Base-by-base conservation (phyloP, 2,113 vertebrate species). In the Opisthocomus hoazin region DNA sequence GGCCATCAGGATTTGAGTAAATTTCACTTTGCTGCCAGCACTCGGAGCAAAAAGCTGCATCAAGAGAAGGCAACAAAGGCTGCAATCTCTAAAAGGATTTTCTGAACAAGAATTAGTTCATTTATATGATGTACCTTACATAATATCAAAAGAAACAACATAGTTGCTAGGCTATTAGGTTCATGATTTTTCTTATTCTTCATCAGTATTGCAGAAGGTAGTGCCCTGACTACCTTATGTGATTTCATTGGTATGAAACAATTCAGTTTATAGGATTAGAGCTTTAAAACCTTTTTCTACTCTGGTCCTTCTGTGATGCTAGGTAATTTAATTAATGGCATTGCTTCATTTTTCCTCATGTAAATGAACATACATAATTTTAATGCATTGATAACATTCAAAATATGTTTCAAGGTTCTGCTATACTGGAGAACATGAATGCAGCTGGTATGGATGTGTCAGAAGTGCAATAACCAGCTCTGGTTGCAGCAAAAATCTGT, bases 21-120 rank as follows among this genome's bases (percentile, higher is more conserved):
- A 96, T 96, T 95, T 92, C 75, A 84, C 84, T 97, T 96, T 87
- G 77, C 95, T 96, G 91, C 88, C 93, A 95, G 89, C 54, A 83
- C 65, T 95, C 36, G 14, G 50, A 87, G 79, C 70, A 94, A 92
- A 96, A 95, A 87, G 58, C 78, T 84, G 85, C 93, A 95, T 92
- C 85, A 79, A 94, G 91, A 94, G 88, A 94, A 84, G 96, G 83
- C 76, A 97, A 93, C 75, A 97, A 96, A 96, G 94, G 74, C 76
- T 87, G 10, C 53, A 85, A 84, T 60, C 39, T 96, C 70, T 96
- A 65, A 96, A 94, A 94, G 75, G 50, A 61, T 96, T 94, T 93
- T 95, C 70, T 92, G 84, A 87, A 94, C 73, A 93, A 83, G 87
- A 95, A 93, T 84, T 85, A 94, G 43, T 91, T 96, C 54, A 74